These are phyloP conservation scores for Abramis brama DNA, from an alignment of 2,113 vertebrate genomes.

Conservation along the genomic window DNA sequence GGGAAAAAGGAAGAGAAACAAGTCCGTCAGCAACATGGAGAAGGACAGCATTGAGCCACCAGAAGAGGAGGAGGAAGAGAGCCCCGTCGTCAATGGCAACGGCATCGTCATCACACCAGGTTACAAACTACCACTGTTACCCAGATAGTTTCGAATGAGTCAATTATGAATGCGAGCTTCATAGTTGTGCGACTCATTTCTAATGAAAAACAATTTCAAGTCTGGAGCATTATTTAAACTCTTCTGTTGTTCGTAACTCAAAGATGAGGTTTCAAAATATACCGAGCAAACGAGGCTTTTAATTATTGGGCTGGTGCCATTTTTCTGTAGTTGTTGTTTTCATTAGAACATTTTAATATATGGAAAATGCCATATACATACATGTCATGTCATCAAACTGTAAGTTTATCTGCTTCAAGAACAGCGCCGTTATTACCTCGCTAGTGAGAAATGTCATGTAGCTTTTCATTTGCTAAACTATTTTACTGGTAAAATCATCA, in stretches of 20 bases:
- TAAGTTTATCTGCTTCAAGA: too few relatives aligned
- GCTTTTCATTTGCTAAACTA: too few relatives aligned
- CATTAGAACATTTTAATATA: too few relatives aligned
- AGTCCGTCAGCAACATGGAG: conserved; percentile 99
- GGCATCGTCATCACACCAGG: conserved; percentile 93
- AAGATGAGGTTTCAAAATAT: neutral
- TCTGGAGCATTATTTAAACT: neutral
- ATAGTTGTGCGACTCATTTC: neutral
- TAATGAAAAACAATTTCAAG: neutral
- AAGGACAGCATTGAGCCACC: conserved; percentile 94
- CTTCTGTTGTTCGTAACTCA: neutral
- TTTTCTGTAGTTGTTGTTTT: too few relatives aligned
- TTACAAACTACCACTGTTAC: conserved; percentile 61
- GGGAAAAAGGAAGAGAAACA: conserved; percentile 98
- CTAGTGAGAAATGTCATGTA: too few relatives aligned
- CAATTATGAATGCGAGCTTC: neutral
- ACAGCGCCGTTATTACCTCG: too few relatives aligned
- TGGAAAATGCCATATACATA: too few relatives aligned
- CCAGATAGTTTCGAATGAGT: neutral
- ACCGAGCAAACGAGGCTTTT: neutral
- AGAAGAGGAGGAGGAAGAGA: conserved; percentile 96
- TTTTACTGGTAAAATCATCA: too few relatives aligned
- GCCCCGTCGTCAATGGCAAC: conserved; percentile 94
- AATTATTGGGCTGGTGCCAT: neutral
- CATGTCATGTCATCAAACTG: too few relatives aligned